Conservation (phyloP, 1,140 invertebrate genomes). For the Trachelipus rathkii region DNA sequence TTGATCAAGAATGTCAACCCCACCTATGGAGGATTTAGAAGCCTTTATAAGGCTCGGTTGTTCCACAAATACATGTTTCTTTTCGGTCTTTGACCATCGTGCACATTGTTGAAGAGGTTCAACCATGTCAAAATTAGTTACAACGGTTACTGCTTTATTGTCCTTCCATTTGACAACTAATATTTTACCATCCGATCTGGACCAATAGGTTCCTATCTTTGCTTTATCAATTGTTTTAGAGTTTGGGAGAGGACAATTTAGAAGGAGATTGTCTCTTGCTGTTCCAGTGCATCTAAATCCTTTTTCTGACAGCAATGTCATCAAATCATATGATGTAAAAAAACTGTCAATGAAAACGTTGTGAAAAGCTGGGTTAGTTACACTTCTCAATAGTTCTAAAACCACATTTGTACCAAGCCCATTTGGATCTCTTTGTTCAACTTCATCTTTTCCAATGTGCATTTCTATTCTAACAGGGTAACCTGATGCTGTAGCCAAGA, state of each 20-base stretch:
- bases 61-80: neutral
- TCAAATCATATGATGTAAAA: conserved; percentile 30
- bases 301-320: conserved; percentile 14
- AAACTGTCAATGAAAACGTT: conserved; percentile 26
- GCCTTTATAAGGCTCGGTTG: neutral
- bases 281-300: conserved; percentile 29
- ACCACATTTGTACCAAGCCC: conserved; percentile 22
- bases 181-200: neutral
- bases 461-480: conserved; percentile 25
- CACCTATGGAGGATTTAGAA: neutral
- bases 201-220: neutral
- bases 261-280: conserved; percentile 26
- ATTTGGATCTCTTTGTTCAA: neutral
- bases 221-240: neutral
- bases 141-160: neutral
- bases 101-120: neutral
- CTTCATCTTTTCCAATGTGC: conserved; percentile 24
- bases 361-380: conserved; percentile 20
- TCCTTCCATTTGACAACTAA: conserved; percentile 16
- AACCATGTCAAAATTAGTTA: neutral
- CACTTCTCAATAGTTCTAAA: conserved; percentile 20
- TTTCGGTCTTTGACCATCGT: neutral
- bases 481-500: conserved; percentile 26
- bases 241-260: neutral
- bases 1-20: conserved; percentile 8